Evolutionary conservation across 1,140 invertebrate genomes (phyloP).

Genomic region (Amphibalanus amphitrite): DNA sequence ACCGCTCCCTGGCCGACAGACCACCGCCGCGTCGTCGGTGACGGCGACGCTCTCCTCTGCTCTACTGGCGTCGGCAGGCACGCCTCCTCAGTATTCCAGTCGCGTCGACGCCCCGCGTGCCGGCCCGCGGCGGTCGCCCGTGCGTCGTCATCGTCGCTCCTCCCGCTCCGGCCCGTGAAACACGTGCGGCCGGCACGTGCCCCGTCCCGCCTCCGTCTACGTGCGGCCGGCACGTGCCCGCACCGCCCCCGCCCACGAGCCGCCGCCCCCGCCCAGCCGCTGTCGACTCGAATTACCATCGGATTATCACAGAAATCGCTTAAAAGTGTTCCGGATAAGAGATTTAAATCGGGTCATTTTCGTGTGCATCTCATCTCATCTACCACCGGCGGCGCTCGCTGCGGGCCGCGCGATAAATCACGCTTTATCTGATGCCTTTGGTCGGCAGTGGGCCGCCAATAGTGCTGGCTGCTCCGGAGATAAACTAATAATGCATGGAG

Average conservation of each 20-base stretch:
- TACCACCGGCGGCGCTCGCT: not conserved
- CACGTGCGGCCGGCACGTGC: too few species aligned
- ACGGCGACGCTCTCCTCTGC: not conserved
- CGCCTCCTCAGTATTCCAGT: not conserved
- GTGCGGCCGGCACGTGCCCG: too few species aligned
- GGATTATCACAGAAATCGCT: not conserved
- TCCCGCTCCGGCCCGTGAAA: too few species aligned
- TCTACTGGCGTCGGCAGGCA: not conserved
- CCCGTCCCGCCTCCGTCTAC: too few species aligned
- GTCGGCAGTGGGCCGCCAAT: not conserved
- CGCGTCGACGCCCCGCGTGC: not conserved
- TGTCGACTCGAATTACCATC: not conserved
- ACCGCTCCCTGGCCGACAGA: not conserved
- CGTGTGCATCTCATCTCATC: not conserved
- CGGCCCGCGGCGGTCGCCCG: too few species aligned
- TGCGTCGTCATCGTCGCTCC: too few species aligned
- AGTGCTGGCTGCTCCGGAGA: not conserved
- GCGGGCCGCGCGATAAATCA: not conserved
- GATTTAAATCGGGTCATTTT: conserved; percentile 2
- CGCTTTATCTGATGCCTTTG: not conserved
- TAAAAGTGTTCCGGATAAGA: not conserved
- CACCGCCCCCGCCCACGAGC: too few species aligned
- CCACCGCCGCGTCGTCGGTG: too few species aligned
- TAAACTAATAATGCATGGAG: not conserved
- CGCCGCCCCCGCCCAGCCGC: not conserved